Conservation (phyloP, 2,113 vertebrate species). For the Athene cunicularia region DNA sequence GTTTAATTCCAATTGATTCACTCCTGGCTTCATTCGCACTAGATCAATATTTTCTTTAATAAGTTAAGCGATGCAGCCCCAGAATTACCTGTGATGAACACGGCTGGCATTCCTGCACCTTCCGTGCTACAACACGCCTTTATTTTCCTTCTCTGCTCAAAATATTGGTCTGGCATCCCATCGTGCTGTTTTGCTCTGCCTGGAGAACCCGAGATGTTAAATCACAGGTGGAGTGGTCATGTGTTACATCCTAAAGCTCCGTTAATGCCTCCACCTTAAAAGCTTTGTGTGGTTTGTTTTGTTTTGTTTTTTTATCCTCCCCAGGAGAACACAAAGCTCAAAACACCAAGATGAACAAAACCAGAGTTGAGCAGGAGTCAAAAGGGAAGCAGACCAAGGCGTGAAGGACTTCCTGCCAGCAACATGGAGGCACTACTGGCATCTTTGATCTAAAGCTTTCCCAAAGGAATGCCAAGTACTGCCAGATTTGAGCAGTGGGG, state of each 20-base stretch:
- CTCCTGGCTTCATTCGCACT: background rate
- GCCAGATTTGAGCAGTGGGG: background rate
- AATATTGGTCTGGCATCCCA: background rate
- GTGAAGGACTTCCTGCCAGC: background rate
- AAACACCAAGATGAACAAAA: conserved; percentile 36
- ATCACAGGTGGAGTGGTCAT: background rate
- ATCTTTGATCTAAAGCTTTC: background rate
- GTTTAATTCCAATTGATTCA: background rate
- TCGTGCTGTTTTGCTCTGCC: background rate
- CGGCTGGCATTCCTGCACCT: background rate
- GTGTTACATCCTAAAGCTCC: background rate
- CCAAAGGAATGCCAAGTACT: background rate
- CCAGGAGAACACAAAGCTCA: background rate
- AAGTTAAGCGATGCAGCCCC: background rate
- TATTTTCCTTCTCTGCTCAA: background rate
- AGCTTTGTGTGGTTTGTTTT: background rate
- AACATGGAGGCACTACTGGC: background rate
- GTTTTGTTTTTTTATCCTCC: background rate
- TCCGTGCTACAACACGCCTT: background rate
- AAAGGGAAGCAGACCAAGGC: background rate
- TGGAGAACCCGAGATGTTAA: rapidly evolving
- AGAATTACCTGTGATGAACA: background rate
- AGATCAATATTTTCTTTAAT: background rate
- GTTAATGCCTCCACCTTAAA: background rate
- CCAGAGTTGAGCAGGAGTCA: background rate